A percentile compares a stretch with the other conserved stretches of the same genome.
Evolutionary conservation across 2,113 vertebrate genomes (phyloP).

Genomic region (Gobiocypris rarus): DNA sequence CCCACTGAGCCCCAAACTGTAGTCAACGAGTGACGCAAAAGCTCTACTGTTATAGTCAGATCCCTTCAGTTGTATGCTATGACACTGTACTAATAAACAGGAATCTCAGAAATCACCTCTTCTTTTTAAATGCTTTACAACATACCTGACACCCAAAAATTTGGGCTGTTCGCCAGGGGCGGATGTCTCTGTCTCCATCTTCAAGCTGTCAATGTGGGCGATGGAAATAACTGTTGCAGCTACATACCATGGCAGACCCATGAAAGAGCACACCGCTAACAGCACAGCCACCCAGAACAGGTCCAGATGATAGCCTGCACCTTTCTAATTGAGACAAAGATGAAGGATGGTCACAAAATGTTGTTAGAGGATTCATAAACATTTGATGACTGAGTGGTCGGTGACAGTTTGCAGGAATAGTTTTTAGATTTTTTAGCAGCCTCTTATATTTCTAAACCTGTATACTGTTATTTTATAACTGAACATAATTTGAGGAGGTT

Average conservation of each 20-base stretch:
- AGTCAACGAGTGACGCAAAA: background rate
- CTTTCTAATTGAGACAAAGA: constrained; percentile 83
- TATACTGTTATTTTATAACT: background rate
- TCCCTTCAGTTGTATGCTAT: background rate
- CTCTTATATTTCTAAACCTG: background rate
- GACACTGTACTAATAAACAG: background rate
- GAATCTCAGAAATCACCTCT: background rate
- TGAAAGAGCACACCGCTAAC: constrained; percentile 92
- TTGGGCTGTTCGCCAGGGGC: constrained; percentile 97
- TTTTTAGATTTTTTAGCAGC: background rate
- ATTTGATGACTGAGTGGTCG: background rate
- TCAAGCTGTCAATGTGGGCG: constrained; percentile 97
- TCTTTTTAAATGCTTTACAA: background rate
- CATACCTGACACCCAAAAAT: constrained; percentile 95
- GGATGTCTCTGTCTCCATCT: constrained; percentile 98
- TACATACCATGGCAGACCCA: constrained; percentile 97
- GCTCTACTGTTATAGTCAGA: background rate
- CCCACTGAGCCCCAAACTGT: constrained; percentile 38
- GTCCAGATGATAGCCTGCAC: constrained; percentile 96
- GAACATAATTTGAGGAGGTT: too few species aligned
- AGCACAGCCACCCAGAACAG: constrained; percentile 94
- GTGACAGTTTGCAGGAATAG: background rate
- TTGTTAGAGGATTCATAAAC: background rate
- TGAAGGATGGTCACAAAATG: background rate
- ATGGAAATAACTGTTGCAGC: constrained; percentile 98